phyloP scores from a whole-genome alignment of 1,140 invertebrate genomes.

The Cydia strobilella region DNA sequence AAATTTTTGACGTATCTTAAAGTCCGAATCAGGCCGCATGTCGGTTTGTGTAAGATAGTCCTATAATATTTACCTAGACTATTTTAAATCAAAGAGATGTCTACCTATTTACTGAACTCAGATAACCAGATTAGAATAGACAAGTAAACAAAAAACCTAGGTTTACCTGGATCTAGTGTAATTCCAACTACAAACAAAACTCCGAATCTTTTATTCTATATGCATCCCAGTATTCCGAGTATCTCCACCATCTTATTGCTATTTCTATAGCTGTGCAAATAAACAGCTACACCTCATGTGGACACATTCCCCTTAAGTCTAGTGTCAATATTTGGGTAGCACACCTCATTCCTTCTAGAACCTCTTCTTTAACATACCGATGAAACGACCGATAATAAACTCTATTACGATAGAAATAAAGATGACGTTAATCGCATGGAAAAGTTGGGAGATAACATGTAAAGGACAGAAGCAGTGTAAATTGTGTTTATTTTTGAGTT shows the following conservation, averaged over 20 bases:
- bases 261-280: conserved; percentile 21
- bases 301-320: conserved; percentile 30
- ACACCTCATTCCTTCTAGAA: conserved; percentile 27
- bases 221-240: background rate
- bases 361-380: background rate
- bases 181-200: background rate
- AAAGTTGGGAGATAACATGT: conserved; percentile 13
- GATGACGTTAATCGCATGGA: background rate
- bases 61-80: too few relatives aligned
- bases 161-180: too few relatives aligned
- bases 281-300: conserved; percentile 27
- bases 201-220: background rate
- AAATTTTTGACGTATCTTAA: too few relatives aligned
- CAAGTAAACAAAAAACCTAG: too few relatives aligned
- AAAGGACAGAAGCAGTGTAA: conserved; percentile 26
- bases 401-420: background rate
- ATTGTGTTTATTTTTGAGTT: conserved; percentile 17
- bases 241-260: conserved; percentile 24
- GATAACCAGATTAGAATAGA: too few relatives aligned
- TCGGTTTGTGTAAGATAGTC: too few relatives aligned
- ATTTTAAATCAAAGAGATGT: too few relatives aligned
- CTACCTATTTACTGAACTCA: too few relatives aligned
- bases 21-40: too few relatives aligned
- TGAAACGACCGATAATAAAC: background rate
- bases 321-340: conserved; percentile 29